Conservation (phyloP, 2,113 vertebrate genomes). For the Eulemur macaco region DNA sequence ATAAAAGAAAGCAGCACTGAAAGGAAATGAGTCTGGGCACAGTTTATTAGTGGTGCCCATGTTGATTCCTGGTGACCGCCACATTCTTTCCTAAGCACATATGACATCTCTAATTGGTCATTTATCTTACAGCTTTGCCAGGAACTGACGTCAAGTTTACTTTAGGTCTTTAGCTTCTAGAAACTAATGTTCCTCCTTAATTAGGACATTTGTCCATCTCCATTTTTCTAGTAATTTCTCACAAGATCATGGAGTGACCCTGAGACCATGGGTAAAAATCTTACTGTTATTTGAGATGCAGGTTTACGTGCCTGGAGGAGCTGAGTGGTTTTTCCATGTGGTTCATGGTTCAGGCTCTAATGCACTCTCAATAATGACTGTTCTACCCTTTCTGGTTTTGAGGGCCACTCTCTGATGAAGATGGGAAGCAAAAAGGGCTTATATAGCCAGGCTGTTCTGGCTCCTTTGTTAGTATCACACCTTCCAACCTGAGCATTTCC, state of each 20-base stretch:
- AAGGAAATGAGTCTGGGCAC: neutral
- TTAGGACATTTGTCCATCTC: neutral
- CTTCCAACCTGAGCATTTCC: neutral
- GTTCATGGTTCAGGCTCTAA: neutral
- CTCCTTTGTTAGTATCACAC: too few species aligned
- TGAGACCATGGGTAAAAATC: neutral
- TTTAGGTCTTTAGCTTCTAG: neutral
- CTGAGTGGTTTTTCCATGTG: neutral
- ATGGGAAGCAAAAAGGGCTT: neutral
- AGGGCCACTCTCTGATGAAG: neutral
- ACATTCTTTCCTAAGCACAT: neutral
- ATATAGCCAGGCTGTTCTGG: fast-evolving
- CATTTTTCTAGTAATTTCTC: neutral
- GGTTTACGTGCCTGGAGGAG: neutral
- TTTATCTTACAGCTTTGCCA: neutral
- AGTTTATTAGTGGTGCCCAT: neutral
- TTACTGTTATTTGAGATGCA: neutral
- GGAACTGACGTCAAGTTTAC: neutral
- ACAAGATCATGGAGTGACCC: neutral
- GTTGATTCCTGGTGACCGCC: neutral
- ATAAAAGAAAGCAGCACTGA: neutral
- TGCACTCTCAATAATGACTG: neutral
- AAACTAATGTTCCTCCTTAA: neutral
- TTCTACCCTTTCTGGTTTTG: neutral
- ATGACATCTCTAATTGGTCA: neutral